A percentile compares a stretch with the other conserved stretches of the same genome.
Conservation (phyloP, 1,140 invertebrate genomes). For the Scaptomyza hsui region DNA sequence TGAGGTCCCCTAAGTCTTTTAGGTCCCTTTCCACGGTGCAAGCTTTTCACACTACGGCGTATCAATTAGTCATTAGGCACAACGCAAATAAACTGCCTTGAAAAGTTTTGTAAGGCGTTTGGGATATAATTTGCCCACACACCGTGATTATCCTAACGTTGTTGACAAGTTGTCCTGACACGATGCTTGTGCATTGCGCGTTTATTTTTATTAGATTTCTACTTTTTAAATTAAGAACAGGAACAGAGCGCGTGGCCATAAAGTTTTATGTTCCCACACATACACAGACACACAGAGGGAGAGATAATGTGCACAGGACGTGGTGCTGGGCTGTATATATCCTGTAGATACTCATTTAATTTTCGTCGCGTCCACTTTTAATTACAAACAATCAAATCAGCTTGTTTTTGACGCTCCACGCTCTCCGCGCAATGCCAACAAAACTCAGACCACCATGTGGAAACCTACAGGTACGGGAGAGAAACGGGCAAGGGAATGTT, state of each 20-base stretch:
- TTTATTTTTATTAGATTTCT: conserved; percentile 61
- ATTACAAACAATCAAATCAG: conserved; percentile 83
- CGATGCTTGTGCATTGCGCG: conserved; percentile 39
- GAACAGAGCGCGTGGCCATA: conserved; percentile 58
- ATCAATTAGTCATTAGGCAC: conserved; percentile 55
- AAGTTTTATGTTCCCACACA: conserved; percentile 63
- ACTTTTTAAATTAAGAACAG: conserved; percentile 70
- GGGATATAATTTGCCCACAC: conserved; percentile 53
- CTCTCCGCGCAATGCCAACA: conserved; percentile 10
- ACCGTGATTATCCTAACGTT: conserved; percentile 19
- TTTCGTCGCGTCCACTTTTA: conserved; percentile 77
- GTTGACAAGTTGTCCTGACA: conserved; percentile 29
- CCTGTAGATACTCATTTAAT: conserved; percentile 72
- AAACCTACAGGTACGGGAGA: not conserved
- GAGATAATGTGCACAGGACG: conserved; percentile 13
- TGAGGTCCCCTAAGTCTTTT: conserved; percentile 22
- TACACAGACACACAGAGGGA: not conserved
- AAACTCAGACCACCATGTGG: conserved; percentile 11
- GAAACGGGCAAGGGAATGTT: not conserved
- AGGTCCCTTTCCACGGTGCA: not conserved
- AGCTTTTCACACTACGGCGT: conserved; percentile 43
- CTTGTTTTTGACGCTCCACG: conserved; percentile 59
- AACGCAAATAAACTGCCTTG: conserved; percentile 22
- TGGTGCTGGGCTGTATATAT: conserved; percentile 27
- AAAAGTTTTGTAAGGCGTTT: conserved; percentile 43